These are phyloP conservation scores for Tuta absoluta DNA, from an alignment of 2,888 invertebrate genomes.

Conservation along the genomic window DNA sequence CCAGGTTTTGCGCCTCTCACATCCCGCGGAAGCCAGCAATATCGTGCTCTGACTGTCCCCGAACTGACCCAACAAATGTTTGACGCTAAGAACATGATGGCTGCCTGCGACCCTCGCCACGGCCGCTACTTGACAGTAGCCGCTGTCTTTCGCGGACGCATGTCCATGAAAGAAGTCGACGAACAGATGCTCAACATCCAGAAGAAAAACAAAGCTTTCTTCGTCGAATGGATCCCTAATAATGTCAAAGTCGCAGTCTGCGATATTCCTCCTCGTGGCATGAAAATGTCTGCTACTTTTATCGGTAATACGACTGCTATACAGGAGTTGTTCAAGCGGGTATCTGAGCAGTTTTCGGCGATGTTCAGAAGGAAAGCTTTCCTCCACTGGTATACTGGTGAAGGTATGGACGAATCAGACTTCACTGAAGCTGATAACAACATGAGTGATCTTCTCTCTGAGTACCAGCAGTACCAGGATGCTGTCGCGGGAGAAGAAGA, in stretches of 20 bases:
- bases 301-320: conserved; percentile 93
- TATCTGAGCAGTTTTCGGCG: conserved; percentile 91
- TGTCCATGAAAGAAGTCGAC: conserved; percentile 96
- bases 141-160: conserved; percentile 92
- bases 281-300: conserved; percentile 93
- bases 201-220: conserved; percentile 87
- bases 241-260: conserved; percentile 91
- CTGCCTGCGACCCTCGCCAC: conserved; percentile 94
- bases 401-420: conserved; percentile 97
- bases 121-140: conserved; percentile 94
- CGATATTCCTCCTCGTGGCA: conserved; percentile 86
- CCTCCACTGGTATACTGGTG: conserved; percentile 97
- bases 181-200: conserved; percentile 90
- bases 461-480: conserved; percentile 96
- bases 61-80: conserved; percentile 95
- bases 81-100: conserved; percentile 98
- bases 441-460: conserved; percentile 93
- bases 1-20: conserved; percentile 84
- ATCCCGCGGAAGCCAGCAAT: conserved; percentile 90
- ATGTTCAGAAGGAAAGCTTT: conserved; percentile 98
- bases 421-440: conserved; percentile 97
- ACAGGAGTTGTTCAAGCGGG: conserved; percentile 92
- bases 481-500: conserved; percentile 78
- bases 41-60: conserved; percentile 91
- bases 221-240: conserved; percentile 90